Percentiles rank a stretch among this genome's conserved stretches.
Conservation (phyloP, 2,113 vertebrate species). For the Nycticorax nycticorax region DNA sequence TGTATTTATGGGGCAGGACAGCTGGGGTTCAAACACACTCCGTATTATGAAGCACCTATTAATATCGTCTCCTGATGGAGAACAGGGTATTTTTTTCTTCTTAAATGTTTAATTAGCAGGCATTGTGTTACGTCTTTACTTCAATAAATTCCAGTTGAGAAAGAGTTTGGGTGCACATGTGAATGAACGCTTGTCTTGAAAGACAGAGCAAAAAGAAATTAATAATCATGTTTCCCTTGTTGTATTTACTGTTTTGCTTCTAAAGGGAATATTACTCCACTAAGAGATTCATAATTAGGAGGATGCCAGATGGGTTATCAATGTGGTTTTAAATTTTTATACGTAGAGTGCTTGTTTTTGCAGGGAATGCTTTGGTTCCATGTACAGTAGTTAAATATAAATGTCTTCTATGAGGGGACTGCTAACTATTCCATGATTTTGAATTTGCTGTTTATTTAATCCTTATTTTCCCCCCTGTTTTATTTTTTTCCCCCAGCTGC, state of each 20-base stretch:
- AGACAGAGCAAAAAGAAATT: constrained; percentile 74
- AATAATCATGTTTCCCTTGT: constrained; percentile 72
- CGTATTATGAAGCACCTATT: constrained; percentile 40
- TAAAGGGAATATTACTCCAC: constrained; percentile 72
- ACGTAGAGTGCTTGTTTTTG: constrained; percentile 60
- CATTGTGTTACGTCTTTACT: constrained; percentile 30
- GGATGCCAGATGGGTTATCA: constrained; percentile 78
- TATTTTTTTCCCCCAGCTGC: not conserved
- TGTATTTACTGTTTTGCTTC: constrained; percentile 70
- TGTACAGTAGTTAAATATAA: constrained; percentile 64
- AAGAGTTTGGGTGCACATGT: constrained; percentile 35
- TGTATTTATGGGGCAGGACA: constrained; percentile 11
- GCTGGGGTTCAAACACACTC: constrained; percentile 28
- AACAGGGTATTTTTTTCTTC: constrained; percentile 1
- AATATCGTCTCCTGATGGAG: constrained; percentile 12
- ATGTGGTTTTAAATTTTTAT: constrained; percentile 80
- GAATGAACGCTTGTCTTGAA: constrained; percentile 64
- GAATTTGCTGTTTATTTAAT: constrained; percentile 57
- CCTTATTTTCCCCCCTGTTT: not conserved
- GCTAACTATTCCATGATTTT: constrained; percentile 34
- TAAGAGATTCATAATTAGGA: constrained; percentile 76
- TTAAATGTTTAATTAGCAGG: constrained; percentile 35
- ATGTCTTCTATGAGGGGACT: constrained; percentile 25
- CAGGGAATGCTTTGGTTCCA: constrained; percentile 40
- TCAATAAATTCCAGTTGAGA: constrained; percentile 45